Evolutionary conservation across 2,113 vertebrate genomes (phyloP).

Genomic region (Azemiops feae): DNA sequence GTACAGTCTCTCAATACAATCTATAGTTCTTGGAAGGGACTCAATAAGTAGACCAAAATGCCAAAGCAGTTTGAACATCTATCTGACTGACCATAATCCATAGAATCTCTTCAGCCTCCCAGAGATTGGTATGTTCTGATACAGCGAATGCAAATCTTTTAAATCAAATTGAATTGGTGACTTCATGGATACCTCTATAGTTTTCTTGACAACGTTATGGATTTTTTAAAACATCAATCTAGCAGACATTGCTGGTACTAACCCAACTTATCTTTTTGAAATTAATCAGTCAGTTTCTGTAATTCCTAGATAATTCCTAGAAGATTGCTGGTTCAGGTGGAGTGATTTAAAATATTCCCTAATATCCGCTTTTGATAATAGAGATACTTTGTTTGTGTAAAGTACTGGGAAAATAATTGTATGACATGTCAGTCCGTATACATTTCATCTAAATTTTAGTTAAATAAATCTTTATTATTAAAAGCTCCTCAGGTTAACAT

Average conservation of each 20-base stretch:
- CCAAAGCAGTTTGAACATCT: background rate
- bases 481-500: background rate
- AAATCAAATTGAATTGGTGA: background rate
- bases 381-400: background rate
- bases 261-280: background rate
- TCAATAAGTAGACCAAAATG: background rate
- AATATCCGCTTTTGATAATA: background rate
- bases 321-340: background rate
- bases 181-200: background rate
- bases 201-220: background rate
- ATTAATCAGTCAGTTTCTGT: background rate
- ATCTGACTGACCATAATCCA: background rate
- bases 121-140: background rate
- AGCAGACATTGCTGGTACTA: background rate
- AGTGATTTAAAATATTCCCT: slow-evolving; percentile 1
- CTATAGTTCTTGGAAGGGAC: background rate
- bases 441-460: background rate
- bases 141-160: background rate
- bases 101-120: background rate
- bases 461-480: background rate
- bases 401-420: background rate
- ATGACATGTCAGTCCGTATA: background rate
- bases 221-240: background rate
- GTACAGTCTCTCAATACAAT: background rate
- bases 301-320: background rate